Percentiles rank a stretch among this genome's conserved stretches.
These are phyloP conservation scores for Protodeltote pygarga DNA, from an alignment of 2,888 invertebrate species.

Conservation along the genomic window DNA sequence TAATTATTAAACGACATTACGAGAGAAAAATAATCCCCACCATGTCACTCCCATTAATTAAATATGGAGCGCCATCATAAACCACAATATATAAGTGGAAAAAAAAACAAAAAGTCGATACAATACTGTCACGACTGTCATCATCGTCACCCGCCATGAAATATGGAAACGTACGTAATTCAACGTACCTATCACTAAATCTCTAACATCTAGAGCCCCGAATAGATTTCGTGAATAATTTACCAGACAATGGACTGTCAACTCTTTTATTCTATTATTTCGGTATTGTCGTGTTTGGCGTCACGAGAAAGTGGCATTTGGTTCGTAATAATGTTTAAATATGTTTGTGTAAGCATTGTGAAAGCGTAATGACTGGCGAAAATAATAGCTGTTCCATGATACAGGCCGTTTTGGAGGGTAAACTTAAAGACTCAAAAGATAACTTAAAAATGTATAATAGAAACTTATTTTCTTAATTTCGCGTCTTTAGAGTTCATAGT, in stretches of 20 bases:
- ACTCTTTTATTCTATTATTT: constrained; percentile 73
- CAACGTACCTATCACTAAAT: constrained; percentile 79
- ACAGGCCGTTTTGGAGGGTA: constrained; percentile 22
- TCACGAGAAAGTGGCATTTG: constrained; percentile 69
- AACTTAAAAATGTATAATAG: no score
- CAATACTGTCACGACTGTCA: constrained; percentile 79
- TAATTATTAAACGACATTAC: background rate
- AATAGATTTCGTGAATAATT: constrained; percentile 84
- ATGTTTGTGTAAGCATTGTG: constrained; percentile 52
- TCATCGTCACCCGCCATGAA: constrained; percentile 72
- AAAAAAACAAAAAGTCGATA: constrained; percentile 65
- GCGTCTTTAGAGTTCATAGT: no score
- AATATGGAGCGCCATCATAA: constrained; percentile 56
- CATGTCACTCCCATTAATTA: constrained; percentile 14
- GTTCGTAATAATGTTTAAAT: constrained; percentile 55
- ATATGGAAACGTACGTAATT: constrained; percentile 78
- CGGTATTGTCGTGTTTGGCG: constrained; percentile 52
- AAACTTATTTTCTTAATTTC: no score
- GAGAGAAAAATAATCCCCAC: background rate
- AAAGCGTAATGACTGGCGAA: constrained; percentile 52
- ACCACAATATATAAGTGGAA: constrained; percentile 46
- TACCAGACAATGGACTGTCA: constrained; percentile 80
- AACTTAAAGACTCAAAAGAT: constrained; percentile 20
- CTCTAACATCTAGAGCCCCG: constrained; percentile 79
- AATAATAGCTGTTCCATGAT: constrained; percentile 33